These are phyloP conservation scores for Lates japonicus DNA, from an alignment of 2,797 vertebrate genomes.

Conservation along the genomic window DNA sequence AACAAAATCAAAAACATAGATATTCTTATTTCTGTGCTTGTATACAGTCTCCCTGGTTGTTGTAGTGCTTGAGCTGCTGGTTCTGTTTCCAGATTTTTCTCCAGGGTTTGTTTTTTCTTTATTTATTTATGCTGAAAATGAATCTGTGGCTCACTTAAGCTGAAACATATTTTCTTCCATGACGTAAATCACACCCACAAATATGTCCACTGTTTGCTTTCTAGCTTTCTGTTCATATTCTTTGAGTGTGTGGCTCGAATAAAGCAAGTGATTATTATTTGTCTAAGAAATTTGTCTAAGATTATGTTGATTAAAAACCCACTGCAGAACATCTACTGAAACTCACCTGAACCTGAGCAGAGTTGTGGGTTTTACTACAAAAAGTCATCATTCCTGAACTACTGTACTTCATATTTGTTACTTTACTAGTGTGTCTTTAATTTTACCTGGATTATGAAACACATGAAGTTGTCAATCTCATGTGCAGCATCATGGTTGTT, in stretches of 20 bases:
- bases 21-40: too few relatives aligned
- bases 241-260: not conserved
- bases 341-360: not conserved
- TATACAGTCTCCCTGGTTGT: too few relatives aligned
- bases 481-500: too few relatives aligned
- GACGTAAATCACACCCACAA: not conserved
- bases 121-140: not conserved
- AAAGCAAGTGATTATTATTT: too few relatives aligned
- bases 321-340: too few relatives aligned
- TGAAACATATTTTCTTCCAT: not conserved
- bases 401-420: not conserved
- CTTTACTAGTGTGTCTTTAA: not conserved
- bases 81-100: not conserved
- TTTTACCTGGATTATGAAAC: too few relatives aligned
- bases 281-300: too few relatives aligned
- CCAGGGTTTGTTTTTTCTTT: not conserved
- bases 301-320: too few relatives aligned
- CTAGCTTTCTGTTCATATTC: not conserved
- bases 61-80: too few relatives aligned
- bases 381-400: not conserved
- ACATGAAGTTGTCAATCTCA: too few relatives aligned
- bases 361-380: not conserved
- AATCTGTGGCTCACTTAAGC: not conserved
- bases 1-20: too few relatives aligned
- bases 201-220: conserved; percentile 4